Conservation (phyloP, 2,113 vertebrate species). For the Psittacara wagleri region DNA sequence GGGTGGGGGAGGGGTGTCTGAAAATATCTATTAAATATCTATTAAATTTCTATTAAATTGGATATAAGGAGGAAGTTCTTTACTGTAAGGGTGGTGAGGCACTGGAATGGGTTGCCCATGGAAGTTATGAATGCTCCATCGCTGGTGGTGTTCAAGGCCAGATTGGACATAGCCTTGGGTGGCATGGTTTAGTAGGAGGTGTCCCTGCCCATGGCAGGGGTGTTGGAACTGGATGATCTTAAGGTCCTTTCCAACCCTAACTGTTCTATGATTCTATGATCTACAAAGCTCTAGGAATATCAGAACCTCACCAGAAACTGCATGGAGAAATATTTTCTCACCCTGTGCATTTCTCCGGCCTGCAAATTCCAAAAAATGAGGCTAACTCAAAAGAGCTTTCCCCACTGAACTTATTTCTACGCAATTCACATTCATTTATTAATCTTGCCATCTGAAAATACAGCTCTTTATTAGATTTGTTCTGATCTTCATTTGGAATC, state of each 20-base stretch:
- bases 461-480: slow-evolving; percentile 10
- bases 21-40: not conserved
- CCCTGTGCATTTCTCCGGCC: not conserved
- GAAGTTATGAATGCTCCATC: too few species aligned
- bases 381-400: not conserved
- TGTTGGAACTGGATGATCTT: too few species aligned
- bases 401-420: not conserved
- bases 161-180: too few species aligned
- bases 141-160: too few species aligned
- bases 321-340: slow-evolving; percentile 25
- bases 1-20: rapidly evolving
- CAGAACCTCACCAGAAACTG: not conserved
- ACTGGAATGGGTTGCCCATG: too few species aligned
- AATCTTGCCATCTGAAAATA: slow-evolving; percentile 39
- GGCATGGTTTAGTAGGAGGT: too few species aligned
- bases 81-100: too few species aligned
- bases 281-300: slow-evolving; percentile 13
- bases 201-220: too few species aligned
- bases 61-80: too few species aligned
- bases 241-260: too few species aligned
- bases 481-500: slow-evolving; percentile 26
- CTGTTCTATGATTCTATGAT: too few species aligned
- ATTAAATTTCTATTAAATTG: too few species aligned
- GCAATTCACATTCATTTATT: slow-evolving; percentile 13
- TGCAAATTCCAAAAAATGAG: slow-evolving; percentile 12